These are phyloP conservation scores for Arenicola marina DNA, from an alignment of 2,888 invertebrate species.

Conservation along the genomic window DNA sequence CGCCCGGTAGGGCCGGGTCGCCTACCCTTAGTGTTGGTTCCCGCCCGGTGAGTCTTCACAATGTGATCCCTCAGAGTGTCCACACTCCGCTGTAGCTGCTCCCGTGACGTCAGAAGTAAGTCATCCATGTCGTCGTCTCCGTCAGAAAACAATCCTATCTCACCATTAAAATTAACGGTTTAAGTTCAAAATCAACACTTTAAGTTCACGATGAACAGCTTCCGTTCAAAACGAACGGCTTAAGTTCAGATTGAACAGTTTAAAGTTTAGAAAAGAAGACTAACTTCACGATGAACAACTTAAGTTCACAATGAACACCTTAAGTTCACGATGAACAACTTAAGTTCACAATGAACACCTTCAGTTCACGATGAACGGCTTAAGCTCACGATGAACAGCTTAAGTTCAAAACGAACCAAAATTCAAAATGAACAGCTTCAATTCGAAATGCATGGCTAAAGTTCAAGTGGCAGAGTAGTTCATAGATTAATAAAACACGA, in stretches of 20 bases:
- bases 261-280: neutral
- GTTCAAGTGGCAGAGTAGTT: neutral
- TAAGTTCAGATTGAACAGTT: neutral
- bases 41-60: no score
- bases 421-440: neutral
- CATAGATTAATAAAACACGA: no score
- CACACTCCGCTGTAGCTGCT: conserved; percentile 37
- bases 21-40: no score
- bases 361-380: neutral
- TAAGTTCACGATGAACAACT: neutral
- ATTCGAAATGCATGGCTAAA: neutral
- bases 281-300: neutral
- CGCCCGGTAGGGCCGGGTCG: no score
- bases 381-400: neutral
- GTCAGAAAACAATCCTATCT: conserved; percentile 40
- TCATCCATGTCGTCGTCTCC: conserved; percentile 39
- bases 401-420: neutral
- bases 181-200: neutral
- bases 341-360: neutral
- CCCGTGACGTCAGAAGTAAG: conserved; percentile 37
- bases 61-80: no score
- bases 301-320: neutral
- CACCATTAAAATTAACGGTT: neutral
- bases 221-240: neutral
- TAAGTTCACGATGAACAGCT: neutral